These are phyloP conservation scores for Mythimna impura DNA, from an alignment of 2,888 invertebrate genomes.

Conservation along the genomic window DNA sequence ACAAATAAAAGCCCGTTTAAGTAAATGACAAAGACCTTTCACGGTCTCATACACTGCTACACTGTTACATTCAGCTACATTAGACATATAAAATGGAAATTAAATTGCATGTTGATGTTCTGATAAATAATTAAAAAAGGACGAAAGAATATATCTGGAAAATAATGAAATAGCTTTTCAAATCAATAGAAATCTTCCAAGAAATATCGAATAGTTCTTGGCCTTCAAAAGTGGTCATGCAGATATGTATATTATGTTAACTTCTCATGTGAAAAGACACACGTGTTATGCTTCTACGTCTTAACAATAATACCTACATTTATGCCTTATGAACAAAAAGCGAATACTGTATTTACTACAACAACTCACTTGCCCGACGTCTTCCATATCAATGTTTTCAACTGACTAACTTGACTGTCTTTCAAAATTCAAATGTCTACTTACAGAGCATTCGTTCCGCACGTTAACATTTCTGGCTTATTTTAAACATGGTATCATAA, in stretches of 20 bases:
- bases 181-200: slow-evolving; percentile 36
- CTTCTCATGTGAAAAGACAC: slow-evolving; percentile 56
- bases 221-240: slow-evolving; percentile 46
- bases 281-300: slow-evolving; percentile 40
- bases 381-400: slow-evolving; percentile 39
- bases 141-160: slow-evolving; percentile 3
- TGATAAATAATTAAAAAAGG: not conserved
- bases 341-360: slow-evolving; percentile 11
- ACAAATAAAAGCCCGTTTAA: slow-evolving; percentile 2
- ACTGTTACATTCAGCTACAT: not conserved
- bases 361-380: slow-evolving; percentile 48
- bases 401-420: slow-evolving; percentile 25
- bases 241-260: slow-evolving; percentile 44
- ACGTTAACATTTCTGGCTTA: slow-evolving; percentile 51
- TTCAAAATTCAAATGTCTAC: slow-evolving; percentile 27
- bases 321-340: slow-evolving; percentile 4
- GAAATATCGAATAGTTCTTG: slow-evolving; percentile 35
- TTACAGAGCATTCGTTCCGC: slow-evolving; percentile 9
- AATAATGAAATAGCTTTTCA: not conserved
- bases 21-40: not conserved
- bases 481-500: slow-evolving; percentile 68
- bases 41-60: not conserved
- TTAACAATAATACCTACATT: slow-evolving; percentile 20
- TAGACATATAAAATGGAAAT: not conserved
- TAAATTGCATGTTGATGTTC: not conserved